Evolutionary conservation across 2,797 vertebrate genomes (phyloP).

Genomic region (Lateolabrax maculatus): DNA sequence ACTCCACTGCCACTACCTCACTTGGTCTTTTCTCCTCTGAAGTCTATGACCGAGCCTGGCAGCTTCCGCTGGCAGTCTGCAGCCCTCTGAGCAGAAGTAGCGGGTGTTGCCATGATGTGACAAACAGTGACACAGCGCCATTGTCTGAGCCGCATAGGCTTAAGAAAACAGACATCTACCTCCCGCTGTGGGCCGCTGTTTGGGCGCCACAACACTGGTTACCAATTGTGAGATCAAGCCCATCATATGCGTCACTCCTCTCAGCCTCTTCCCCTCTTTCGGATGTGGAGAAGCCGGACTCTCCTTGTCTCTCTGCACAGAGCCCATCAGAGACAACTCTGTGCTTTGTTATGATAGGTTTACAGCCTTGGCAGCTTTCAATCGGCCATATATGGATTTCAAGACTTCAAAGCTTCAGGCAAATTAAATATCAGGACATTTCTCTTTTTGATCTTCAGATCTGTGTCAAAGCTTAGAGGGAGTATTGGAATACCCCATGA

Average conservation of each 20-base stretch:
- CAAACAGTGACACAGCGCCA: conserved; percentile 52
- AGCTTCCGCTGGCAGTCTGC: conserved; percentile 31
- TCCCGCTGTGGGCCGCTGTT: conserved; percentile 58
- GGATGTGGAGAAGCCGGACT: conserved; percentile 26
- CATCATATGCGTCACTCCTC: conserved; percentile 23
- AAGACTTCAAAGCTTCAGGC: conserved; percentile 61
- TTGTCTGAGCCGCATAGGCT: conserved; percentile 52
- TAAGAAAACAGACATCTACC: conserved; percentile 59
- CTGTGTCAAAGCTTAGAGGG: conserved; percentile 41
- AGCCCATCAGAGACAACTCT: conserved; percentile 49
- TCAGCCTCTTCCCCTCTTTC: conserved; percentile 26
- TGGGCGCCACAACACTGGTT: conserved; percentile 51
- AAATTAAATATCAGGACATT: conserved; percentile 61
- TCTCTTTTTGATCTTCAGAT: conserved; percentile 62
- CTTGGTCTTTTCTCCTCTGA: conserved; percentile 8
- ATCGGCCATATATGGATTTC: conserved; percentile 55
- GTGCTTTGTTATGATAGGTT: conserved; percentile 63
- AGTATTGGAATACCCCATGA: conserved; percentile 42
- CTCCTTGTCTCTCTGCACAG: conserved; percentile 19
- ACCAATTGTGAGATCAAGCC: conserved; percentile 36
- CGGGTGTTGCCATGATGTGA: conserved; percentile 39
- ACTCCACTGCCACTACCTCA: conserved; percentile 3
- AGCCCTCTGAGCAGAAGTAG: conserved; percentile 17
- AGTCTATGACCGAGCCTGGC: conserved; percentile 27
- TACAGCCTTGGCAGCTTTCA: conserved; percentile 48